Base-by-base conservation (phyloP, 1,140 invertebrate genomes). In the Battus philenor region DNA sequence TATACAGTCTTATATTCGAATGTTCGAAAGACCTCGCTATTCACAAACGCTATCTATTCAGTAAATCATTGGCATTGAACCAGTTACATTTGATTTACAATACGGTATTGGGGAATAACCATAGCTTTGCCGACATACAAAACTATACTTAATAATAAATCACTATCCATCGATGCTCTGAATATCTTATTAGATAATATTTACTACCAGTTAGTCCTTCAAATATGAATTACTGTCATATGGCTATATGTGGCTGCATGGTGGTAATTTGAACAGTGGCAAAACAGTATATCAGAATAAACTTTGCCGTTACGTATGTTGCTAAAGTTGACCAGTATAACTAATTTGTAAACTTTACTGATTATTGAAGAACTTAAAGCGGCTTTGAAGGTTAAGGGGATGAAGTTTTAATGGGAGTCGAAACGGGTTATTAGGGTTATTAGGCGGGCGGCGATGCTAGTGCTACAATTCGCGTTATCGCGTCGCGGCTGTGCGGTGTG, bases 401-500 rank as follows among this genome's bases (percentile, higher is more conserved):
- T 36, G 22, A 55, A 58, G 43, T 54, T 54, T 50, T 29, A 39
- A 41, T 47, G 46, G 29, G 24, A 43, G 24, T 11, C 30, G 49
- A n/a, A 7, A 13, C 11, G 12, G 33, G n/a, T 18, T 44, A 54
- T 59, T 50, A 53, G 32, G 11, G 48, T 46, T 54, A 59, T 59
- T 56, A 49, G 50, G 36, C 49, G 44, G 46, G 39, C 50, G 52
- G 2, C 1, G 27, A 4, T 33, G 55, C 50, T 55, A 47, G 41
- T 50, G 33, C 29, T 39, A 55, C 39, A 47, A 34, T 41, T 41
- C 11, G 32, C 29, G 26, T 29, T 50, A 64, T 56, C 50, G 47
- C 44, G 50, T 47, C 39, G 48, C 49, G 47, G 55, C 39, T 4
- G 27, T 11, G 27, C 18, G 27, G 59, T 47, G 64, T 74, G 72